These are phyloP conservation scores for Orientallactaga sibirica DNA, from an alignment of 2,797 vertebrate species.

Conservation along the genomic window DNA sequence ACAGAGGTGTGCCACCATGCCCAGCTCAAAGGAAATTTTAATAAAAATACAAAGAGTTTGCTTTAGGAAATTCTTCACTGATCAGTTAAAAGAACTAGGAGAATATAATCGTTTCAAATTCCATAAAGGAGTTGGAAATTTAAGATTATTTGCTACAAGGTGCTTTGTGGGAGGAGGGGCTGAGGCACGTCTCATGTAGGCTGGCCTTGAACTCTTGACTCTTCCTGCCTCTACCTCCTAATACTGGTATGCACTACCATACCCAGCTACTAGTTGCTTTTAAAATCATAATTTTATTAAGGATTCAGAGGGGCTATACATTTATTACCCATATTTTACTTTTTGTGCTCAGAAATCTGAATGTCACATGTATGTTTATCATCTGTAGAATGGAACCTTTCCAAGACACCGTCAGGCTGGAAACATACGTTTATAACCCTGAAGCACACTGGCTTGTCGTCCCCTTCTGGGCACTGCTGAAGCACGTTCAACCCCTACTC, in stretches of 20 bases:
- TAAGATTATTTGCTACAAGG: background rate
- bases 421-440: background rate
- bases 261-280: background rate
- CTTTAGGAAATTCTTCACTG: constrained; percentile 26
- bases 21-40: constrained; percentile 11
- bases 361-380: background rate
- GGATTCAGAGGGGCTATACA: background rate
- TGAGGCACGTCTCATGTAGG: background rate
- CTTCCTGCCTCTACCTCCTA: background rate
- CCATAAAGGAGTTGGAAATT: background rate
- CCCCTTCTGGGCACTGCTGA: background rate
- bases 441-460: background rate
- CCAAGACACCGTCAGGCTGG: background rate
- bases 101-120: constrained; percentile 27
- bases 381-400: background rate
- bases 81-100: background rate
- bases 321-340: background rate
- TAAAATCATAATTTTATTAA: constrained; percentile 25
- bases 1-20: too few relatives aligned
- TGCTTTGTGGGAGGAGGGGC: background rate
- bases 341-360: constrained; percentile 2
- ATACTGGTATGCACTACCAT: background rate
- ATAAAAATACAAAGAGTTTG: background rate
- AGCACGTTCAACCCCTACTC: background rate
- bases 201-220: background rate